These are phyloP conservation scores for Corythaixoides concolor DNA, from an alignment of 2,113 vertebrate genomes.

Conservation along the genomic window DNA sequence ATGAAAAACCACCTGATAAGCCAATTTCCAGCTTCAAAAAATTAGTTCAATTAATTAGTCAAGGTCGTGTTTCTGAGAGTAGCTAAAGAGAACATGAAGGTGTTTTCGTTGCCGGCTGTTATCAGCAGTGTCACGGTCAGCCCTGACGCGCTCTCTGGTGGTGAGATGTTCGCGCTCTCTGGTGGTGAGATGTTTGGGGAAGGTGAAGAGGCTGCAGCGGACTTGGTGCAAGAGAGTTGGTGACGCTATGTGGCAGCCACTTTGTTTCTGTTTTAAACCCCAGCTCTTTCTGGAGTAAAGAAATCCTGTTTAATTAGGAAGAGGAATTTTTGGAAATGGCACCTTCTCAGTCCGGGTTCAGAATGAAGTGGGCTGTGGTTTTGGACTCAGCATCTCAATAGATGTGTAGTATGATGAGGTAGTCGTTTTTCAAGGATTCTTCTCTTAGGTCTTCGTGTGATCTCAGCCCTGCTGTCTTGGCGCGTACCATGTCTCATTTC, in stretches of 20 bases:
- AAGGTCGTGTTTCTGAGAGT: not conserved
- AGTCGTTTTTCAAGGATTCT: not conserved
- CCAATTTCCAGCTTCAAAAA: not conserved
- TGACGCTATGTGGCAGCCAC: not conserved
- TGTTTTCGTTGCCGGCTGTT: not conserved
- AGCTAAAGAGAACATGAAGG: accelerated
- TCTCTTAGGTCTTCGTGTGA: not conserved
- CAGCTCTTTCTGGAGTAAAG: not conserved
- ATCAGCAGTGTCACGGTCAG: not conserved
- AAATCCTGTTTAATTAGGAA: not conserved
- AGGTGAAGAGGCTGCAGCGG: not conserved
- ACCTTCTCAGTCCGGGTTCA: not conserved
- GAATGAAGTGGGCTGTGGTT: not conserved
- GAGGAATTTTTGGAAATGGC: not conserved
- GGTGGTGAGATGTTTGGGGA: too few relatives aligned
- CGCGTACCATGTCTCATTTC: not conserved
- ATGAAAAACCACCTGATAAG: not conserved
- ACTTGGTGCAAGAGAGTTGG: not conserved
- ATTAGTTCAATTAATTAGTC: not conserved
- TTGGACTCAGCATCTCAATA: not conserved
- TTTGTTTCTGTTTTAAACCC: not conserved
- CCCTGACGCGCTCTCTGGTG: not conserved
- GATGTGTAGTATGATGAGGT: not conserved
- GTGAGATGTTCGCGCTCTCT: not conserved
- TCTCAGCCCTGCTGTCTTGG: not conserved